A percentile compares a stretch with the other conserved stretches of the same genome.
Conservation (phyloP, 2,113 vertebrate species). For the Nothocercus julius region DNA sequence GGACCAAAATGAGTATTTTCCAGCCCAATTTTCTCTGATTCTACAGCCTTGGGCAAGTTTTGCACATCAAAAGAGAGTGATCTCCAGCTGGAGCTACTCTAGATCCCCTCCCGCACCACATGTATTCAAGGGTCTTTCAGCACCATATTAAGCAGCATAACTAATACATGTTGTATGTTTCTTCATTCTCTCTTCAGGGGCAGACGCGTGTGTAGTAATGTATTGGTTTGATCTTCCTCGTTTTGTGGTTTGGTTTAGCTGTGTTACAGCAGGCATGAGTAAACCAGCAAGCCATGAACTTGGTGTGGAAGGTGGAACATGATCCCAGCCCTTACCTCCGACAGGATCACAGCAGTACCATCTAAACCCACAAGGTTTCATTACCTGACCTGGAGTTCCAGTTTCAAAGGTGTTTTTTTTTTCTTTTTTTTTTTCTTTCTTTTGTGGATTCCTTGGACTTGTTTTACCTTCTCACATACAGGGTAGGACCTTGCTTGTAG, state of each 20-base stretch:
- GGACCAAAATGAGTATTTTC: not conserved
- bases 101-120: not conserved
- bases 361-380: not conserved
- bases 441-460: not conserved
- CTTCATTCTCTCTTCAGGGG: not conserved
- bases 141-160: not conserved
- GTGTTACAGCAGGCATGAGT: not conserved
- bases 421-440: no score
- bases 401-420: accelerated
- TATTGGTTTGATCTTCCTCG: not conserved
- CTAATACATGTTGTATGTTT: not conserved
- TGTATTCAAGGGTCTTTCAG: not conserved
- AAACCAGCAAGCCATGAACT: not conserved
- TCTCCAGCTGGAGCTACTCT: not conserved
- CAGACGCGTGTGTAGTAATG: not conserved
- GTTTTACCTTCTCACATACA: not conserved
- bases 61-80: not conserved
- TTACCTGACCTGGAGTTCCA: not conserved
- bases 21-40: not conserved
- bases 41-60: not conserved
- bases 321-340: not conserved
- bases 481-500: not conserved
- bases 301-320: not conserved
- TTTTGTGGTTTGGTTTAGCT: not conserved
- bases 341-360: not conserved